These are phyloP conservation scores for Stegastes partitus DNA, from an alignment of 2,113 vertebrate genomes.

Conservation along the genomic window DNA sequence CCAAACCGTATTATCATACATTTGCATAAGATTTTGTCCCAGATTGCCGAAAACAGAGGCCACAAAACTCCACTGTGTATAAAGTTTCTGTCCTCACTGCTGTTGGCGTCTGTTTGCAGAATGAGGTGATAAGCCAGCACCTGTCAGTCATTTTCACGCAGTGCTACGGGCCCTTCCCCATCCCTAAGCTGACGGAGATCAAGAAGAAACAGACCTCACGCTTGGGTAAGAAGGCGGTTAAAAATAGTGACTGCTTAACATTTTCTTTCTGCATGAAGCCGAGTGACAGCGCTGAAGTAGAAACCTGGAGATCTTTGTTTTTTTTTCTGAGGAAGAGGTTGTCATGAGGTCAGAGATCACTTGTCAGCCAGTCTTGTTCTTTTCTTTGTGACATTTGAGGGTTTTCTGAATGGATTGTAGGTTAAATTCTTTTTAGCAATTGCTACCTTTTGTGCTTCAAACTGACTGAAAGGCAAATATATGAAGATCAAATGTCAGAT, in stretches of 20 bases:
- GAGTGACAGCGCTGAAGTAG: too few species aligned
- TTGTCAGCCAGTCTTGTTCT: too few species aligned
- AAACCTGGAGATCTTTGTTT: too few species aligned
- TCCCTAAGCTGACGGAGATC: slow-evolving; percentile 85
- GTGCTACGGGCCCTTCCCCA: slow-evolving; percentile 88
- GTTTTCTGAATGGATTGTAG: too few species aligned
- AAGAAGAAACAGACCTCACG: slow-evolving; percentile 85
- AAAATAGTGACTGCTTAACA: not conserved
- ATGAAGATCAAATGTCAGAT: too few species aligned
- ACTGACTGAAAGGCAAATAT: too few species aligned
- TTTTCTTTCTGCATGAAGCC: not conserved
- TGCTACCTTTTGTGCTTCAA: too few species aligned
- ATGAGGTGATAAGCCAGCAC: slow-evolving; percentile 86
- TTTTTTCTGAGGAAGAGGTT: too few species aligned
- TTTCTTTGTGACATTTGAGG: too few species aligned
- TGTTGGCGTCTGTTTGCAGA: slow-evolving; percentile 75
- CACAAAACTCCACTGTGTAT: not conserved
- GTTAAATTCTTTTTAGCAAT: too few species aligned
- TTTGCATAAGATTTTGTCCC: slow-evolving; percentile 46
- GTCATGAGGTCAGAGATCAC: too few species aligned
- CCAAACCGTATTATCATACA: slow-evolving; percentile 46
- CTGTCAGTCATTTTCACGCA: slow-evolving; percentile 87
- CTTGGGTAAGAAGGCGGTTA: slow-evolving; percentile 72
- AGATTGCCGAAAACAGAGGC: not conserved
- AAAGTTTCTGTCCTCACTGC: slow-evolving; percentile 12